Conservation (phyloP, 2,888 invertebrate genomes). For the Arctia plantaginis region DNA sequence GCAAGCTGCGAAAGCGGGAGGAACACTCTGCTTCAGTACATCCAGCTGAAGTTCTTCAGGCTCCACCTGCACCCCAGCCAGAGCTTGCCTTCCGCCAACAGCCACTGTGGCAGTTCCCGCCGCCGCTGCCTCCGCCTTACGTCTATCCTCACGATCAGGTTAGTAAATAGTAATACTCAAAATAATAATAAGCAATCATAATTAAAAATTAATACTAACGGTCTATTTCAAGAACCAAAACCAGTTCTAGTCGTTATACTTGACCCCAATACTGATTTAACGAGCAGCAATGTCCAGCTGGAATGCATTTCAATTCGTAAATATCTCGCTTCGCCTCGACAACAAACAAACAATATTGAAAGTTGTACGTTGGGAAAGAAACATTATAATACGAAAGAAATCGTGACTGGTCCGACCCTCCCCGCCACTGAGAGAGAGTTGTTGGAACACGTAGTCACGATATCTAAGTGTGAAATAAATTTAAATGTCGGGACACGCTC, state of each 20-base stretch:
- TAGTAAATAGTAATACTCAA: conserved; percentile 66
- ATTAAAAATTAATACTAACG: conserved; percentile 39
- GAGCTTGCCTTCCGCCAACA: conserved; percentile 89
- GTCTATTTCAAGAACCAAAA: conserved; percentile 66
- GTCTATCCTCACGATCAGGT: conserved; percentile 93
- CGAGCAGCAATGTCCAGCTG: conserved; percentile 60
- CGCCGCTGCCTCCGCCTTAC: conserved; percentile 92
- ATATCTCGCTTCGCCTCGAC: conserved; percentile 51
- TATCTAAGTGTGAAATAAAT: conserved; percentile 83
- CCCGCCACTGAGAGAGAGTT: conserved; percentile 82
- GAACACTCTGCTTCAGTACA: conserved; percentile 91
- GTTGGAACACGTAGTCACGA: conserved; percentile 68
- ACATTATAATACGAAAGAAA: conserved; percentile 74
- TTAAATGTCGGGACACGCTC: conserved; percentile 84
- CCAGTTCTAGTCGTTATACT: conserved; percentile 75
- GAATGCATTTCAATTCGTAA: conserved; percentile 61
- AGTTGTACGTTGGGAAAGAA: conserved; percentile 65
- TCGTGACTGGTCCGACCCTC: conserved; percentile 80
- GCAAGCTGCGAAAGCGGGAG: conserved; percentile 95
- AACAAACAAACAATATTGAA: conserved; percentile 71
- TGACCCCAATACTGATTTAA: conserved; percentile 76
- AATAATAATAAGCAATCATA: conserved; percentile 39
- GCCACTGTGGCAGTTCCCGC: conserved; percentile 94
- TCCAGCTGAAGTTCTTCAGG: conserved; percentile 89
- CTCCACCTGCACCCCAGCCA: conserved; percentile 80